Percentiles rank a stretch among this genome's conserved stretches.
Evolutionary conservation across 2,113 vertebrate species (phyloP).

Genomic region (Ia io): DNA sequence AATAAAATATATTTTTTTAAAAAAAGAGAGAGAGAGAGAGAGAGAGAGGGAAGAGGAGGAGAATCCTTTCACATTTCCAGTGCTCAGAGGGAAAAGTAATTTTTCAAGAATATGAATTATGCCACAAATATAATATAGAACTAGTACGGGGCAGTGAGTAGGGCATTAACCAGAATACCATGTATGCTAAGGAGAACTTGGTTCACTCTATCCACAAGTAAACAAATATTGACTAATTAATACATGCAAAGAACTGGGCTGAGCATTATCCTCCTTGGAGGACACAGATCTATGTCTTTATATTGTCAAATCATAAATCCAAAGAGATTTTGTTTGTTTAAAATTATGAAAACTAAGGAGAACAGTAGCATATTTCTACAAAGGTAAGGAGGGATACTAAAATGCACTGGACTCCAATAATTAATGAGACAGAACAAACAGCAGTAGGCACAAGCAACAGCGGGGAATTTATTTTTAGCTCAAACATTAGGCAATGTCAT

Average conservation of each 20-base stretch:
- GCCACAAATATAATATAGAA: not conserved
- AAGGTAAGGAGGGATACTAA: not conserved
- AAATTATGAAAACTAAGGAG: not conserved
- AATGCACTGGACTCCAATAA: not conserved
- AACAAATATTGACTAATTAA: not conserved
- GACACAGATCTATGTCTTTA: not conserved
- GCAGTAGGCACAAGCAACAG: not conserved
- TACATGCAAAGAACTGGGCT: not conserved
- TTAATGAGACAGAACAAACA: conserved; percentile 35
- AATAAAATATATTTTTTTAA: no score
- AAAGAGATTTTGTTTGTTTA: not conserved
- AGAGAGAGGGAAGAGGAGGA: not conserved
- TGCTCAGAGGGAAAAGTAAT: not conserved
- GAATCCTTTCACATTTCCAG: not conserved
- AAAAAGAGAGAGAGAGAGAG: no score
- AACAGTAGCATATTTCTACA: not conserved
- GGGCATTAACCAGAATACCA: not conserved
- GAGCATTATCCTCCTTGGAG: not conserved
- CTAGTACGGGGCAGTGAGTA: not conserved
- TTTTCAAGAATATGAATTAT: not conserved
- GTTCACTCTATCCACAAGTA: not conserved
- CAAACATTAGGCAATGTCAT: conserved; percentile 43
- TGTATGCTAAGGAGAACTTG: not conserved
- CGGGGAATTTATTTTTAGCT: conserved; percentile 60
- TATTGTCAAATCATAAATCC: not conserved